Conservation (phyloP, 2,797 vertebrate species). For the Helarctos malayanus region DNA sequence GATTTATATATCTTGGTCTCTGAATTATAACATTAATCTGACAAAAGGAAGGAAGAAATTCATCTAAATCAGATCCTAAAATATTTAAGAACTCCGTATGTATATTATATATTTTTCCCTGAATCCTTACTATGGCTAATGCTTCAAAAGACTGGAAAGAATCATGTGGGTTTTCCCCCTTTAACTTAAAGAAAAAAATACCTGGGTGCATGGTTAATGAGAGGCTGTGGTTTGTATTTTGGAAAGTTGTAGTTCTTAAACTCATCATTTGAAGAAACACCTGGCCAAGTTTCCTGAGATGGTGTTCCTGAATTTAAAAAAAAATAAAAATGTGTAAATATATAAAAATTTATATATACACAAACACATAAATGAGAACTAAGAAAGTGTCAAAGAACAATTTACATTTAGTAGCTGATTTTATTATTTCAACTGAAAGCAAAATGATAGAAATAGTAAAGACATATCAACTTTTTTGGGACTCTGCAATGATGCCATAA, state of each 20-base stretch:
- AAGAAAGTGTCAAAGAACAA: slow-evolving; percentile 38
- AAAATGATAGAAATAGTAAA: slow-evolving; percentile 28
- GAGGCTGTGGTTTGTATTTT: slow-evolving; percentile 97
- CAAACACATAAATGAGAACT: background rate
- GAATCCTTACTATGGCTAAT: slow-evolving; percentile 12
- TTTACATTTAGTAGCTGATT: slow-evolving; percentile 49
- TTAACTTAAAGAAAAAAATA: slow-evolving; percentile 83
- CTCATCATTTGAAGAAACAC: slow-evolving; percentile 97
- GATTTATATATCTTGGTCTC: background rate
- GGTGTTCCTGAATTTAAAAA: slow-evolving; percentile 93
- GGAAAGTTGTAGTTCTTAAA: slow-evolving; percentile 99
- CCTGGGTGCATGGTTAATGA: slow-evolving; percentile 99
- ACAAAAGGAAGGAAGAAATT: background rate
- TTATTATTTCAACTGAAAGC: slow-evolving; percentile 55
- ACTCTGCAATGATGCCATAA: background rate
- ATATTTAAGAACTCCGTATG: background rate
- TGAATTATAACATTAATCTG: slow-evolving; percentile 59
- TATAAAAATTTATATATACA: background rate
- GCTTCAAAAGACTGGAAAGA: background rate
- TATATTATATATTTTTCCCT: background rate
- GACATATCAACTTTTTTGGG: background rate
- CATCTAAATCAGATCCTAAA: slow-evolving; percentile 27
- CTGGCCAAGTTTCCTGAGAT: slow-evolving; percentile 97
- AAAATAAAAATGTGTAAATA: slow-evolving; percentile 57
- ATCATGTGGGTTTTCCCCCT: background rate